A percentile compares a stretch with the other conserved stretches of the same genome.
phyloP scores from a whole-genome alignment of 2,113 vertebrate species.

The Euleptes europaea region DNA sequence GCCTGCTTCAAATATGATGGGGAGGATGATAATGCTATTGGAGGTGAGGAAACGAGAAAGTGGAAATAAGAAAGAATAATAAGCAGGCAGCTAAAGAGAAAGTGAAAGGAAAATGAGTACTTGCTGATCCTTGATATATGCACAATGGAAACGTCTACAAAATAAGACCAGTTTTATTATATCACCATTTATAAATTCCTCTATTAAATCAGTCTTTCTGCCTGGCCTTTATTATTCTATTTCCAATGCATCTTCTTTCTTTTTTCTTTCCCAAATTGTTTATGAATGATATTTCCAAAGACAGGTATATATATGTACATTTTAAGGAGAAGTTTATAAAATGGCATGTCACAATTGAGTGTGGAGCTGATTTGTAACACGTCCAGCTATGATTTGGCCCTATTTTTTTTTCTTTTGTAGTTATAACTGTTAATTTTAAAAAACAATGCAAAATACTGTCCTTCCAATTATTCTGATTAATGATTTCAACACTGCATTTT shows the following conservation, averaged over 20 bases:
- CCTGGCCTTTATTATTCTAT: neutral
- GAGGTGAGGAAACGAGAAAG: constrained; percentile 33
- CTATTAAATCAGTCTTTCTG: neutral
- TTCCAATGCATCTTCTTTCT: neutral
- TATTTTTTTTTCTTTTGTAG: neutral
- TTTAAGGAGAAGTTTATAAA: constrained; percentile 14
- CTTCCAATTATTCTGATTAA: constrained; percentile 29
- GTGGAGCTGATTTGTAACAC: neutral
- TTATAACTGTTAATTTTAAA: neutral
- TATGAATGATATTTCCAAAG: constrained; percentile 26
- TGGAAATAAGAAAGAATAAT: constrained; percentile 47
- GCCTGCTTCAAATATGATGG: constrained; percentile 33
- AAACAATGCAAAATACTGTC: neutral
- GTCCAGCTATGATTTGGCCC: neutral
- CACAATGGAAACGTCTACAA: accelerated
- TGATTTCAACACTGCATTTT: constrained; percentile 4
- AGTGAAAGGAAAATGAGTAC: constrained; percentile 44
- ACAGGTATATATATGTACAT: neutral
- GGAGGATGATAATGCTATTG: constrained; percentile 26
- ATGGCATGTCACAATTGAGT: neutral
- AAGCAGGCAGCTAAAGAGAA: constrained; percentile 31
- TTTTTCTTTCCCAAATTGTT: neutral
- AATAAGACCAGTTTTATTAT: constrained; percentile 22
- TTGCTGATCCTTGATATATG: constrained; percentile 3
- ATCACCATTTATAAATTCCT: constrained; percentile 2